Evolutionary conservation across 2,797 vertebrate genomes (phyloP).

Genomic region (Poecilia velifera): DNA sequence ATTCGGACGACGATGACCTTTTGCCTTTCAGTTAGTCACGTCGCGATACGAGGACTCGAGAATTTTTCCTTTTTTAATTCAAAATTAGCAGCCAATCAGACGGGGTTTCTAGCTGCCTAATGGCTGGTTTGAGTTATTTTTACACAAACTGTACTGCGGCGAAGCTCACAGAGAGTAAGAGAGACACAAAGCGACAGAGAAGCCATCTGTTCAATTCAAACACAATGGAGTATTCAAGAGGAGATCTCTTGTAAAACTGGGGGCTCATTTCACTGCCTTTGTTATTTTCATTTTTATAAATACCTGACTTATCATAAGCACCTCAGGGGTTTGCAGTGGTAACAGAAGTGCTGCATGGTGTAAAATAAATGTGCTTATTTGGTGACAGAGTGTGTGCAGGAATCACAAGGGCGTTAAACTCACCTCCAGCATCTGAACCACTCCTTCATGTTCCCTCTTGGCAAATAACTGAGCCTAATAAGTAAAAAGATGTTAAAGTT

Average conservation of each 20-base stretch:
- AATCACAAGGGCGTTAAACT: slow-evolving; percentile 55
- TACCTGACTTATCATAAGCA: slow-evolving; percentile 2
- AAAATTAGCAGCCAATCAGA: slow-evolving; percentile 47
- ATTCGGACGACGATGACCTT: background rate
- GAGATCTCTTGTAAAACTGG: slow-evolving; percentile 8
- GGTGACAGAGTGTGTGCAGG: background rate
- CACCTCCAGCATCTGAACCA: slow-evolving; percentile 97
- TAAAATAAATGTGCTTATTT: background rate
- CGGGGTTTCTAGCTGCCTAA: slow-evolving; percentile 27
- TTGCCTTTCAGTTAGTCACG: background rate
- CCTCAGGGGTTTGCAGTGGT: background rate
- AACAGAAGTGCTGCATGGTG: slow-evolving; percentile 18
- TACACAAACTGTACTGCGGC: slow-evolving; percentile 35
- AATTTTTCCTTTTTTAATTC: slow-evolving; percentile 6
- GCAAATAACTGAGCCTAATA: slow-evolving; percentile 93
- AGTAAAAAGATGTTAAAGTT: slow-evolving; percentile 28
- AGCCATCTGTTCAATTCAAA: slow-evolving; percentile 72
- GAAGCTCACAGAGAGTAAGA: slow-evolving; percentile 26
- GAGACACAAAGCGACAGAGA: slow-evolving; percentile 36
- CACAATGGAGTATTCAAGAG: background rate
- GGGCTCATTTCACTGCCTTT: slow-evolving; percentile 1
- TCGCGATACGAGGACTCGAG: background rate
- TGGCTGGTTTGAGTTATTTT: slow-evolving; percentile 33
- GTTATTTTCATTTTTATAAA: background rate
- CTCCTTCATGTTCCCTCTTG: slow-evolving; percentile 95